These are phyloP conservation scores for Pachyseris speciosa DNA, from an alignment of 64 coral and sea anemone genomes.

Conservation along the genomic window DNA sequence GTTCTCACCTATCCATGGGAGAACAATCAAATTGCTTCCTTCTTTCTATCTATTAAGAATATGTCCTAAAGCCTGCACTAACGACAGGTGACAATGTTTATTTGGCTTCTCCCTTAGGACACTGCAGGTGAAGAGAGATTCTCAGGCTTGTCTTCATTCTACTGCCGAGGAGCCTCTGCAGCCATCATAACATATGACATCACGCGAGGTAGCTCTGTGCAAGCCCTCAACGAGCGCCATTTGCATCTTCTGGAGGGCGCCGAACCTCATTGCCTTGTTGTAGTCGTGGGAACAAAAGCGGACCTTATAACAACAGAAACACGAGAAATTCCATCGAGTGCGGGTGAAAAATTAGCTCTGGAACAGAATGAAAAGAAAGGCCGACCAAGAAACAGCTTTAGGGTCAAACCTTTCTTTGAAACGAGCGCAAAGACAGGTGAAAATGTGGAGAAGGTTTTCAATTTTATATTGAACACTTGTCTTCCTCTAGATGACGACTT, in stretches of 20 bases:
- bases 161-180: constrained; percentile 95
- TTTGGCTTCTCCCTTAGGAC: constrained; percentile 54
- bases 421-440: constrained; percentile 95
- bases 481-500: constrained; percentile 77
- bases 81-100: too few relatives aligned
- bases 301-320: constrained; percentile 76
- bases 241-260: constrained; percentile 84
- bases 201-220: constrained; percentile 57
- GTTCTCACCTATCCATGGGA: too few relatives aligned
- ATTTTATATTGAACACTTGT: constrained; percentile 91
- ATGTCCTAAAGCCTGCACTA: too few relatives aligned
- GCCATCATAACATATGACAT: constrained; percentile 96
- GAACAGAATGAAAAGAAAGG: constrained; percentile 80
- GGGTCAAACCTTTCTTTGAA: constrained; percentile 84
- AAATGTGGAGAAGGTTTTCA: constrained; percentile 92
- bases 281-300: constrained; percentile 84
- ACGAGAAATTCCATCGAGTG: constrained; percentile 36
- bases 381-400: constrained; percentile 34
- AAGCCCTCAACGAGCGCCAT: constrained; percentile 71
- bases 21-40: too few relatives aligned
- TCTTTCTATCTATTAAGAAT: too few relatives aligned
- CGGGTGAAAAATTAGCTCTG: constrained; percentile 69
- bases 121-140: constrained; percentile 98
- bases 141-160: constrained; percentile 95
- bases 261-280: constrained; percentile 85